These are phyloP conservation scores for Pantherophis vulpinus DNA, from an alignment of 2,797 vertebrate genomes.

Conservation along the genomic window DNA sequence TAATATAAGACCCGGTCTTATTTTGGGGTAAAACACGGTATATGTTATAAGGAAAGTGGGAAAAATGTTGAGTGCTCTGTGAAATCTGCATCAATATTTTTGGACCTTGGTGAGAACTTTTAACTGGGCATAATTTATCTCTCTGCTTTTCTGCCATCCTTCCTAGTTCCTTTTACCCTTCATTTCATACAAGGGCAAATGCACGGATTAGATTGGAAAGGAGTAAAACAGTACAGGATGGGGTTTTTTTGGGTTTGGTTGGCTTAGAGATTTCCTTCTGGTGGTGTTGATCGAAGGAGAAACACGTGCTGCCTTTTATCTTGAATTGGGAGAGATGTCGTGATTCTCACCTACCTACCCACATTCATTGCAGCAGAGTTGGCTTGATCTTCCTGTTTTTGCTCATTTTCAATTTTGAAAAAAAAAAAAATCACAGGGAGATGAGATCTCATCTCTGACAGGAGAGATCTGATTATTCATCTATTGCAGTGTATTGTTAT, in stretches of 20 bases:
- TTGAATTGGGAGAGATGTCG: constrained; percentile 10
- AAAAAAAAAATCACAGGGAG: background rate
- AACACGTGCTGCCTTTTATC: constrained; percentile 21
- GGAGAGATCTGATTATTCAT: background rate
- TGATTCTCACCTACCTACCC: background rate
- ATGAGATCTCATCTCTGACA: background rate
- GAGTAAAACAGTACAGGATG: constrained; percentile 14
- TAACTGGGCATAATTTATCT: constrained; percentile 22
- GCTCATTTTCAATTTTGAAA: background rate
- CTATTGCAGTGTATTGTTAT: background rate
- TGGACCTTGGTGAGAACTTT: constrained; percentile 39
- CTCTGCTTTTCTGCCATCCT: constrained; percentile 39
- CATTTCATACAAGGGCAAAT: background rate
- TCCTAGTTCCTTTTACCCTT: constrained; percentile 53
- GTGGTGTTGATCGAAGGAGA: background rate
- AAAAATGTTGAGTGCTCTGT: constrained; percentile 27
- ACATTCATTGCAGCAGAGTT: background rate
- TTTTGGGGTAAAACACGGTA: background rate
- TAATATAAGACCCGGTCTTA: too few species aligned
- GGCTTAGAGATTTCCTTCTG: background rate
- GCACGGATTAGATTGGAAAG: constrained; percentile 9
- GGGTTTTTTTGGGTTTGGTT: background rate
- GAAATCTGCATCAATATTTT: constrained; percentile 39
- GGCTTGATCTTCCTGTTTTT: rapidly evolving
- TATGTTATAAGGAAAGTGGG: constrained; percentile 7